Evolutionary conservation across 2,797 vertebrate genomes (phyloP).

Genomic region (Sparidentex hasta): DNA sequence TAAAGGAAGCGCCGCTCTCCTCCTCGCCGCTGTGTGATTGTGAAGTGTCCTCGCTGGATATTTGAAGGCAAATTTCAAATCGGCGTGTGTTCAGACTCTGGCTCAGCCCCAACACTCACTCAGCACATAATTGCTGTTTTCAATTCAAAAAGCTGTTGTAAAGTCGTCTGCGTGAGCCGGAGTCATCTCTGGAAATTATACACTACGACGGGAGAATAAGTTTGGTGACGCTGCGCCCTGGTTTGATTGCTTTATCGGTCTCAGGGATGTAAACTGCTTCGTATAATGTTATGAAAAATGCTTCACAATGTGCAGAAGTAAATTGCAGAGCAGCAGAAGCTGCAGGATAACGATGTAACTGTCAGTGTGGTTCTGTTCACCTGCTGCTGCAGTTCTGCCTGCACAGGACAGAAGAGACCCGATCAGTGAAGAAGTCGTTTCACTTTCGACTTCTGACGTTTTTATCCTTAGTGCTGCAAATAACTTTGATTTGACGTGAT

Average conservation of each 20-base stretch:
- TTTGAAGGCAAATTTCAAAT: neutral
- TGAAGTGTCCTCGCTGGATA: slow-evolving; percentile 1
- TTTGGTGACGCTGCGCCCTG: neutral
- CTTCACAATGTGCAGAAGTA: neutral
- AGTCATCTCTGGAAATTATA: neutral
- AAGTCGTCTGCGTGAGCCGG: neutral
- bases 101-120: slow-evolving; percentile 1
- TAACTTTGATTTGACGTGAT: neutral
- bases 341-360: neutral
- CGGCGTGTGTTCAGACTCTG: neutral
- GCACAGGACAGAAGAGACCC: neutral
- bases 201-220: neutral
- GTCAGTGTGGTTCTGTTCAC: neutral
- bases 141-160: slow-evolving; percentile 16
- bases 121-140: slow-evolving; percentile 7
- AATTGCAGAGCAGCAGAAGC: neutral
- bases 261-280: neutral
- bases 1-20: neutral
- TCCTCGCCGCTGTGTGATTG: neutral
- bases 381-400: neutral
- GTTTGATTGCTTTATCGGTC: slow-evolving; percentile 5
- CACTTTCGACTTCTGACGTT: neutral
- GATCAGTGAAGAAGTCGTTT: neutral
- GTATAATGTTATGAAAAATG: neutral
- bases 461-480: no score